Conservation (phyloP, 2,888 invertebrate species). For the Andricus quercusramuli region DNA sequence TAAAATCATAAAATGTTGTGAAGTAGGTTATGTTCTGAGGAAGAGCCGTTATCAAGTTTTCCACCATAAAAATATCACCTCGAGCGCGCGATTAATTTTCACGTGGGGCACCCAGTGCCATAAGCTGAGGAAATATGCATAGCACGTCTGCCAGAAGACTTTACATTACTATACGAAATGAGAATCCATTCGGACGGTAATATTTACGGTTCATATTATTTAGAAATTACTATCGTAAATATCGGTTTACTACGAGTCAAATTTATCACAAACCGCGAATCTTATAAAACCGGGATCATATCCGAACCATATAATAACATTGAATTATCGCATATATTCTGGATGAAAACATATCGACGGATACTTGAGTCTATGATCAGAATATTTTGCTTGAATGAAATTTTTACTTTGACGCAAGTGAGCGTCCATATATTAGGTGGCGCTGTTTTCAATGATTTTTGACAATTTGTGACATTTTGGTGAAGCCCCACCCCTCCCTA, state of each 20-base stretch:
- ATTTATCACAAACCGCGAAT: conserved; percentile 54
- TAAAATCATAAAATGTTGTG: neutral
- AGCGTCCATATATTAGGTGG: too few relatives aligned
- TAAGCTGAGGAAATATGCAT: conserved; percentile 55
- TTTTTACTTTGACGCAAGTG: neutral
- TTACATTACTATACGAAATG: conserved; percentile 49
- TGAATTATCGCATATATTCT: conserved; percentile 49
- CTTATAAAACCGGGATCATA: conserved; percentile 54
- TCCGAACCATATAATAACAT: conserved; percentile 48
- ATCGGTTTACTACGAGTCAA: conserved; percentile 55
- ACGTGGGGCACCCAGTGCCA: conserved; percentile 44
- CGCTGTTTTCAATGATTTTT: too few relatives aligned
- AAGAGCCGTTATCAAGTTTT: conserved; percentile 20
- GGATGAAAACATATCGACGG: conserved; percentile 20
- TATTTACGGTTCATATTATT: conserved; percentile 59
- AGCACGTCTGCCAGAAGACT: conserved; percentile 47
- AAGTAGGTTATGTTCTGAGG: conserved; percentile 8
- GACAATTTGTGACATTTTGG: too few relatives aligned
- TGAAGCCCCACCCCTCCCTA: too few relatives aligned
- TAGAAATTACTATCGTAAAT: conserved; percentile 58
- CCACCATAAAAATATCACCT: conserved; percentile 45
- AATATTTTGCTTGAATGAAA: neutral
- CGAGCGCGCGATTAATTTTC: conserved; percentile 51
- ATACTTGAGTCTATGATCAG: neutral
- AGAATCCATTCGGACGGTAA: conserved; percentile 56